Conservation (phyloP, 2,113 vertebrate genomes). For the Morone chrysops region DNA sequence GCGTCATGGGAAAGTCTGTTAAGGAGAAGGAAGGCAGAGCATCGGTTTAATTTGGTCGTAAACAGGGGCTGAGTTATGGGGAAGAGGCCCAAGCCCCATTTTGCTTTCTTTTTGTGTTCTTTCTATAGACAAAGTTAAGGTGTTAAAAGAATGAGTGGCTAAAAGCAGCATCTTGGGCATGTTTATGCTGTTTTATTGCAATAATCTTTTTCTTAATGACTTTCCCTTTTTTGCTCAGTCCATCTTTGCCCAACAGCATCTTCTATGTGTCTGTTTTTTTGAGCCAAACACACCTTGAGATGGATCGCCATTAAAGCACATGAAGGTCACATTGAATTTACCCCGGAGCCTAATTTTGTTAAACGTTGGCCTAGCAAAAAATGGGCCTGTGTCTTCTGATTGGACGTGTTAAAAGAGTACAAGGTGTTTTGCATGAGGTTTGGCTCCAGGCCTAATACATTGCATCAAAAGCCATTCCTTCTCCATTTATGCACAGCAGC, state of each 20-base stretch:
- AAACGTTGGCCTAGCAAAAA: no score
- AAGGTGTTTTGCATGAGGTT: not conserved
- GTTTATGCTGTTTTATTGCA: not conserved
- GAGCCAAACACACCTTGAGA: not conserved
- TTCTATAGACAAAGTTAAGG: slow-evolving; percentile 17
- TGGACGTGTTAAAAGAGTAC: not conserved
- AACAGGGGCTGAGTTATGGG: slow-evolving; percentile 60
- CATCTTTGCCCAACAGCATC: not conserved
- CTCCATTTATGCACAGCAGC: not conserved
- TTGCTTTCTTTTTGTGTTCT: slow-evolving; percentile 21
- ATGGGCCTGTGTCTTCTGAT: not conserved
- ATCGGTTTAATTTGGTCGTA: slow-evolving; percentile 54
- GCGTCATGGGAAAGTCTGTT: slow-evolving; percentile 54
- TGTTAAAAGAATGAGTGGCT: not conserved
- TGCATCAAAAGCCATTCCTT: not conserved
- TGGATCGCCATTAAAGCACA: not conserved
- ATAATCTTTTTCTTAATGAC: no score
- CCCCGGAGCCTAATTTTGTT: not conserved
- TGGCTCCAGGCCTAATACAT: not conserved
- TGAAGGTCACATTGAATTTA: not conserved
- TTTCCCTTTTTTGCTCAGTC: no score
- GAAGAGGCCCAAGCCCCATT: slow-evolving; percentile 23
- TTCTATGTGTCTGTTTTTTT: not conserved
- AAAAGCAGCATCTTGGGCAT: not conserved
- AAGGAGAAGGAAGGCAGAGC: slow-evolving; percentile 23